These are phyloP conservation scores for Galeruca laticollis DNA, from an alignment of 2,888 invertebrate species.

Conservation along the genomic window DNA sequence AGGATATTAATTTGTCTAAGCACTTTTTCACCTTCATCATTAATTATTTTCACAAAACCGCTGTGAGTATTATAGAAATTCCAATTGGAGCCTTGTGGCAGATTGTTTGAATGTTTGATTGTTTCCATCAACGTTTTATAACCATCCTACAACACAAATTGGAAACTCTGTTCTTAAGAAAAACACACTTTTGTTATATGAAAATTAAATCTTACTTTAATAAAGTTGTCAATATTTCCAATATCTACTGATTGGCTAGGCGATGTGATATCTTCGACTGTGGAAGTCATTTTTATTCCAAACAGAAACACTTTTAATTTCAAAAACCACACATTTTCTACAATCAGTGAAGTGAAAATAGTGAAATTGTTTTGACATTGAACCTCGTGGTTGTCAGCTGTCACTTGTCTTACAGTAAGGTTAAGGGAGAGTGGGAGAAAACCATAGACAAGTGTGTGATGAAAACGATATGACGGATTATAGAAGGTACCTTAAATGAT, in stretches of 20 bases:
- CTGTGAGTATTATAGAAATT: constrained; percentile 83
- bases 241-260: neutral
- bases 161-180: constrained; percentile 6
- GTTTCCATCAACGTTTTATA: constrained; percentile 76
- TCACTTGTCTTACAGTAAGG: too few relatives aligned
- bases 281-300: too few relatives aligned
- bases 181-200: constrained; percentile 30
- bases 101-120: constrained; percentile 77
- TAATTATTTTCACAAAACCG: constrained; percentile 77
- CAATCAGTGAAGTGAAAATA: too few relatives aligned
- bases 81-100: constrained; percentile 80
- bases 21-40: constrained; percentile 74
- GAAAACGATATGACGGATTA: too few relatives aligned
- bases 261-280: too few relatives aligned
- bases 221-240: constrained; percentile 59
- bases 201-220: constrained; percentile 59
- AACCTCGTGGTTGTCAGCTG: neutral
- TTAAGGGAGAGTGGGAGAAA: too few relatives aligned
- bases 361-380: neutral
- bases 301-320: too few relatives aligned
- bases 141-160: constrained; percentile 71
- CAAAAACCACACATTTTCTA: neutral
- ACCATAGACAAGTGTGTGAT: too few relatives aligned
- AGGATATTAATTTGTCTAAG: constrained; percentile 72
- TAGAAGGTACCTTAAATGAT: too few relatives aligned